Conservation (phyloP, 1,140 invertebrate genomes). For the Microplitis mediator region DNA sequence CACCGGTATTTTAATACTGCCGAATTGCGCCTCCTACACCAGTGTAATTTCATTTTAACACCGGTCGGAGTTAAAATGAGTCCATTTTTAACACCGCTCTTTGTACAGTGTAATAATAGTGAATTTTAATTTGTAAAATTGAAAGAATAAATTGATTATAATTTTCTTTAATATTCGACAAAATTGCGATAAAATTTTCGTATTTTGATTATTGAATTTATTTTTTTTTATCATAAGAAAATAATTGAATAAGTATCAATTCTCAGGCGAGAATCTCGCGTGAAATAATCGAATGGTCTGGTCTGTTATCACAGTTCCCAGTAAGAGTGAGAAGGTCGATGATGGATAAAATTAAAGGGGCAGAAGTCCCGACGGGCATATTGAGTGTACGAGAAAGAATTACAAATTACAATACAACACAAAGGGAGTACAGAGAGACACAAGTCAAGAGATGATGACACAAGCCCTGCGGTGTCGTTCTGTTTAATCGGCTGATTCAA, state of each 20-base stretch:
- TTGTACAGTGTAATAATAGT: no score
- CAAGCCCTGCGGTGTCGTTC: slow-evolving; percentile 12
- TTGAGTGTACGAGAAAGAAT: background rate
- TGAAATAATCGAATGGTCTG: slow-evolving; percentile 23
- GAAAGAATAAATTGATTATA: no score
- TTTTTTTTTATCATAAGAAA: background rate
- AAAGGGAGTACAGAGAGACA: background rate
- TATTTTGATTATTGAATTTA: background rate
- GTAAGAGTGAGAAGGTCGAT: background rate
- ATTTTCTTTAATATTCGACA: no score
- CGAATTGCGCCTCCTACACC: no score
- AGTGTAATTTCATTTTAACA: no score
- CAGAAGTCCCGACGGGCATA: background rate
- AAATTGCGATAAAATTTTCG: no score
- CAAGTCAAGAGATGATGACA: slow-evolving; percentile 21
- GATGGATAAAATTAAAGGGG: no score
- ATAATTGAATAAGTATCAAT: slow-evolving; percentile 21
- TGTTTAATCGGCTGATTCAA: slow-evolving; percentile 61
- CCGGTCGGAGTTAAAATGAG: no score
- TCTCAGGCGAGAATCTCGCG: slow-evolving; percentile 27
- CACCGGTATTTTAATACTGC: no score
- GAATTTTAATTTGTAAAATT: no score
- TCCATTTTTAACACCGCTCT: no score
- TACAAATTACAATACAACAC: slow-evolving; percentile 1
- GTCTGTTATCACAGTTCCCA: slow-evolving; percentile 16